Evolutionary conservation across 1,140 invertebrate genomes (phyloP), one percentile per base, ranked within the genome.

Genomic region (Drosophila sucinea): DNA sequence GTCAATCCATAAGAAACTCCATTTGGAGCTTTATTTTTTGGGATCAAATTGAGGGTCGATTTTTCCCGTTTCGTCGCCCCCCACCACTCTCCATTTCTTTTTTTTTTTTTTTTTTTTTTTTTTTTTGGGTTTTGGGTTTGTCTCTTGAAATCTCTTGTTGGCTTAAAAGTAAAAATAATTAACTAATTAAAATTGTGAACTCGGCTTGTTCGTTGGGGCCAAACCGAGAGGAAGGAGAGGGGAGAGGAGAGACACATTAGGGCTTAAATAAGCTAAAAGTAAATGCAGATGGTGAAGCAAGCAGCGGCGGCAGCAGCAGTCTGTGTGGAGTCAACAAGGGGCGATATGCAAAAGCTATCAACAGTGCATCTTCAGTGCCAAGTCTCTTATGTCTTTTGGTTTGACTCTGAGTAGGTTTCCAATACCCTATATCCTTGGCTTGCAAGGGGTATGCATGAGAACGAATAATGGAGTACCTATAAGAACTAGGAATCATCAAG

Each of bases 161-260:
- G 85, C 77, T 81, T 90, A 90, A 90, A 90, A 89, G 84, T 89
- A 89, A 89, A 90, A 90, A 90, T 90, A 90, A 90, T 90, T 90
- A 90, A 90, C 85, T 89, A 90, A 90, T 90, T 90, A 90, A 89
- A 89, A 90, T 90, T 90, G 81, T 85, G 81, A 85, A 74, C 80
- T 80, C 73, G 44, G 77, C 83, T 74, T 81, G 78, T 79, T 58
- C 40, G 40, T 11, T 41, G 51, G 23, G 44, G 25, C 44, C 25
- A 58, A 32, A 10, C n/a, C 56, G 56, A 58, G 3, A 23, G 25
- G 5, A 29, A 30, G 23, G 47, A 23, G 27, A 27, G n/a, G 60
- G 58, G 10, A 70, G 63, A 38, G 60, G 63, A 60, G 60, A 63
- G 64, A 60, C 56, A 79, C 77, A 89, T 89, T 89, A 89, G 84